phyloP scores from a whole-genome alignment of 2,113 vertebrate genomes.

The Cryptotis parvus region DNA sequence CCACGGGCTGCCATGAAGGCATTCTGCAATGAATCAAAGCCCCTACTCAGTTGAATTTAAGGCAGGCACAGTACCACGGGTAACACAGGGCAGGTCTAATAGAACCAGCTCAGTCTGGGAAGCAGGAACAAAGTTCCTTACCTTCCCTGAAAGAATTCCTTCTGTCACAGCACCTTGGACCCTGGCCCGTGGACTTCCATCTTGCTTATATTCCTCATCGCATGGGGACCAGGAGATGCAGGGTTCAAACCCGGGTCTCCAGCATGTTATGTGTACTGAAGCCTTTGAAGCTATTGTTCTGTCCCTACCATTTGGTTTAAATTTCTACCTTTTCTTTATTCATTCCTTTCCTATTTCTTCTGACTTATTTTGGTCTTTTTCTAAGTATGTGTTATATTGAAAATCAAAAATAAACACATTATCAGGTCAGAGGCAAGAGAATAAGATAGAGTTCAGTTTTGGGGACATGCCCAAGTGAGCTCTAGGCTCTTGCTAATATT shows the following conservation, averaged over 20 bases:
- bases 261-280: too few species aligned
- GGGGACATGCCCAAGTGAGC: too few species aligned
- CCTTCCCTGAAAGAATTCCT: not conserved
- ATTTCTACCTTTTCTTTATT: conserved; percentile 40
- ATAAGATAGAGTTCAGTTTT: not conserved
- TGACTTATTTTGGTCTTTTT: conserved; percentile 26
- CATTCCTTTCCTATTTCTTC: not conserved
- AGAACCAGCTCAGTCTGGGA: not conserved
- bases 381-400: conserved; percentile 9
- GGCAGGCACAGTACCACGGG: not conserved
- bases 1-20: not conserved
- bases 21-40: too few species aligned
- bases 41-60: not conserved
- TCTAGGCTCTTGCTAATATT: too few species aligned
- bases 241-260: too few species aligned
- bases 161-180: not conserved
- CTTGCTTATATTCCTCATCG: not conserved
- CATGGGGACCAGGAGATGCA: too few species aligned
- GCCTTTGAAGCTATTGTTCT: too few species aligned
- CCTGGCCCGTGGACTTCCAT: not conserved
- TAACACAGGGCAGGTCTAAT: not conserved
- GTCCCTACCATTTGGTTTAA: too few species aligned
- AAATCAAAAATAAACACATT: not conserved
- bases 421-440: too few species aligned
- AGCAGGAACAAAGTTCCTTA: not conserved